A percentile compares a stretch with the other conserved stretches of the same genome.
Conservation (phyloP, 1,140 invertebrate genomes). For the Drosophila sp. region DNA sequence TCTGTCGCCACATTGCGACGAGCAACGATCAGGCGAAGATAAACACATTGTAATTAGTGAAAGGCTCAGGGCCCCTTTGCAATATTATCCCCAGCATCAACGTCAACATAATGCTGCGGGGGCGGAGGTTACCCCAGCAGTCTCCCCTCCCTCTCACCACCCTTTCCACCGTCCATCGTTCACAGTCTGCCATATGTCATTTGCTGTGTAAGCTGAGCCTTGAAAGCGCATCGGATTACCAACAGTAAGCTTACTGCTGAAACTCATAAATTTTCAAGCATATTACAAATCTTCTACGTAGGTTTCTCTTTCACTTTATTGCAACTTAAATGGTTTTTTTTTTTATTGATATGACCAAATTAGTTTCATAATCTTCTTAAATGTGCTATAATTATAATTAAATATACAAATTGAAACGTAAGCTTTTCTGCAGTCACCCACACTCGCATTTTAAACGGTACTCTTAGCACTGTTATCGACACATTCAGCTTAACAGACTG, state of each 20-base stretch:
- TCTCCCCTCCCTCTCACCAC: no score
- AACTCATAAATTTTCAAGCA: slow-evolving; percentile 30
- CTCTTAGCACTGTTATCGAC: not conserved
- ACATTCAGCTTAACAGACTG: not conserved
- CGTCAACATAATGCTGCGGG: slow-evolving; percentile 8
- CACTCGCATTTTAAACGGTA: not conserved
- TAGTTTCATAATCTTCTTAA: not conserved
- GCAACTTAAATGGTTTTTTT: not conserved
- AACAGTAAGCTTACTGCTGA: slow-evolving; percentile 28
- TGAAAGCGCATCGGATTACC: slow-evolving; percentile 60
- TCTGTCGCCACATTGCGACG: slow-evolving; percentile 72
- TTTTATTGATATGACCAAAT: no score
- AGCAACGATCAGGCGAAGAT: slow-evolving; percentile 47
- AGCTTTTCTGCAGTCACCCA: not conserved
- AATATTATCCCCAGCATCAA: slow-evolving; percentile 5
- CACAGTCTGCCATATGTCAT: slow-evolving; percentile 65
- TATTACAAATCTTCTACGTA: slow-evolving; percentile 23
- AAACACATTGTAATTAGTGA: slow-evolving; percentile 75
- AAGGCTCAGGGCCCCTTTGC: slow-evolving; percentile 24
- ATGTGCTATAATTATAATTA: not conserved
- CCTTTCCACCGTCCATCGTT: no score
- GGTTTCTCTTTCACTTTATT: not conserved
- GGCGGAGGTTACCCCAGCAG: not conserved
- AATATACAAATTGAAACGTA: not conserved
- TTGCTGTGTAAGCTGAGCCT: slow-evolving; percentile 66